Conservation (phyloP, 2,113 vertebrate species). For the Cisticola juncidis region DNA sequence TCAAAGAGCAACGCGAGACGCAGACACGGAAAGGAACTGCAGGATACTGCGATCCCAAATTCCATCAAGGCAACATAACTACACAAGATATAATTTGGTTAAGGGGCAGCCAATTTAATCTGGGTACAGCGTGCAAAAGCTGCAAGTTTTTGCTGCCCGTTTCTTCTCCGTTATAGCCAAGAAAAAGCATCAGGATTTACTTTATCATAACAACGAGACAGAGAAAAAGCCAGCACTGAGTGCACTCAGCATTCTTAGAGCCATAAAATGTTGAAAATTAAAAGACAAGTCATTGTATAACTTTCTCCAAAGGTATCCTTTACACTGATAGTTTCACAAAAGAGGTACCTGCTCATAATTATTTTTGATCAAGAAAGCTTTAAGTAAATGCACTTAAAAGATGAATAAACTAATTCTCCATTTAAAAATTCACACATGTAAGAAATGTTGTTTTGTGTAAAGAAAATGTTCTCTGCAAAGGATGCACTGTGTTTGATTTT, state of each 20-base stretch:
- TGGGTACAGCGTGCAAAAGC: slow-evolving; percentile 22
- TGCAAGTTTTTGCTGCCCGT: background rate
- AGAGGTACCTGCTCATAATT: background rate
- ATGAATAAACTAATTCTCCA: background rate
- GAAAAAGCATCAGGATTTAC: slow-evolving; percentile 24
- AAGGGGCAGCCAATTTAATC: slow-evolving; percentile 54
- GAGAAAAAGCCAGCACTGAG: background rate
- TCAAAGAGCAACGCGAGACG: background rate
- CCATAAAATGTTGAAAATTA: background rate
- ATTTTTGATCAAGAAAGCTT: background rate
- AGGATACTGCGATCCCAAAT: background rate
- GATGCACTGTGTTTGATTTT: background rate
- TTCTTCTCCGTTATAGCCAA: background rate
- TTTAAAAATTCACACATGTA: background rate
- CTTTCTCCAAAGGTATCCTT: background rate
- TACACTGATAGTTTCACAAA: background rate
- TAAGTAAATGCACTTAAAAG: background rate
- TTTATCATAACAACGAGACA: background rate
- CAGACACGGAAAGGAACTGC: background rate
- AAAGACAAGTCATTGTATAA: background rate
- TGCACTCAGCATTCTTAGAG: background rate
- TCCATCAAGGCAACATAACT: background rate
- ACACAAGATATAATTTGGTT: slow-evolving; percentile 25
- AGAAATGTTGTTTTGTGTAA: background rate
- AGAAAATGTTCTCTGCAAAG: background rate